Base-by-base conservation (phyloP, 1,140 invertebrate genomes). In the Rhyacophila brunnea region DNA sequence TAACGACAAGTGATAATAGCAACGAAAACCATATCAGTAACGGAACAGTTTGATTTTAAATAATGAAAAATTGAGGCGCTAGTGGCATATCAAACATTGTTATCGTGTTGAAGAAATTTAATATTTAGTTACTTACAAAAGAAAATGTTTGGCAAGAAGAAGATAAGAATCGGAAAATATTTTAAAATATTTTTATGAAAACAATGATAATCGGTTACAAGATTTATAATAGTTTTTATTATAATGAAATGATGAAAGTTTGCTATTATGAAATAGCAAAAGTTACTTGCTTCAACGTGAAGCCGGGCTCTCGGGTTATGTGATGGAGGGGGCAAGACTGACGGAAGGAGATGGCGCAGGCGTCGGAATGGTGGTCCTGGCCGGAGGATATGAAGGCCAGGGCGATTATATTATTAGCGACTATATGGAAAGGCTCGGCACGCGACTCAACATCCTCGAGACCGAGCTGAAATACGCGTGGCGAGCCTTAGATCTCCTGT, bases 401-500 rank as follows among this genome's bases (percentile, higher is more conserved):
- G 74, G 52, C 13, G 57, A 58, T 35, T 88, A 88, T 66, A 85
- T 89, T 62, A 87, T 93, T 66, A 88, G 86, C 48, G 88, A 92
- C 68, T 92, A 91, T 72, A 93, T 96, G 91, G 91, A 94, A 68
- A 84, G 91, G 52, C 81, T 96, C 43, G 89, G 89, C 1, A 91
- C 90, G 18, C 82, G 92, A 20, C 81, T 96, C 43, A 91, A 88
- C 66, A 87, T 93, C 42, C 81, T 96, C 10, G 93, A 95, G 74
- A 91, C 91, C 0, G 93, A 96, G 73, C 78, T 96, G 14, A 89
- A 92, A 63, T 94, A 92, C 69, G 93, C 93, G 0, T 96, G 93
- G 93, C 82, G 92, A 59, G 91, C 93, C 1, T 75, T 96, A 49
- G 92, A 95, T 70, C 80, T 95, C 34, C 82, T 96, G 5, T 94